phyloP scores from a whole-genome alignment of 2,797 vertebrate species.

The Gorsachius magnificus region DNA sequence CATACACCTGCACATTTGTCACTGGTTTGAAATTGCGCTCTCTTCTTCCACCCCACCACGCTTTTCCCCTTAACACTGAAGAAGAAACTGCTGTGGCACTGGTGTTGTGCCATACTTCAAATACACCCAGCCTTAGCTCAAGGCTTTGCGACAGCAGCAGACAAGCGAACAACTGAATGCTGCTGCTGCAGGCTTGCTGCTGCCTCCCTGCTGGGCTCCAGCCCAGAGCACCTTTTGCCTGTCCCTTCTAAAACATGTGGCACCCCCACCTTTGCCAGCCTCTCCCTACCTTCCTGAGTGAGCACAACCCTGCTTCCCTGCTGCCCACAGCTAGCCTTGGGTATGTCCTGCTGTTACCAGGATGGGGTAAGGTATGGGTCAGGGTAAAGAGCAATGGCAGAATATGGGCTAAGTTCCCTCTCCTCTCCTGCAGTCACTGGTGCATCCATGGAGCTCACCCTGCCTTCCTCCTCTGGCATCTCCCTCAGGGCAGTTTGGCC shows the following conservation, averaged over 20 bases:
- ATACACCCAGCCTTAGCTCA: neutral
- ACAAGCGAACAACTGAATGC: rapidly evolving
- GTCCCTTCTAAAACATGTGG: neutral
- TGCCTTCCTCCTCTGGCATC: neutral
- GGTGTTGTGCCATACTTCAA: neutral
- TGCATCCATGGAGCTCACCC: neutral
- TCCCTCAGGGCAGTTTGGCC: neutral
- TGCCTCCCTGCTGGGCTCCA: no score
- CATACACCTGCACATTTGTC: neutral
- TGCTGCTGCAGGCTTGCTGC: neutral
- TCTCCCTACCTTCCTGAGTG: neutral
- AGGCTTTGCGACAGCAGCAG: neutral
- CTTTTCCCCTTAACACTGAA: neutral
- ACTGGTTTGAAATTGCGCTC: neutral
- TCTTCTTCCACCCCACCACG: neutral
- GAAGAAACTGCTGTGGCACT: neutral
- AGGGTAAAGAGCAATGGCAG: neutral
- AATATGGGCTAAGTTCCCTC: neutral
- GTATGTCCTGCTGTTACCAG: neutral
- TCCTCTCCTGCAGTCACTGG: neutral
- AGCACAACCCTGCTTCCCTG: neutral
- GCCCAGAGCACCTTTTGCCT: neutral
- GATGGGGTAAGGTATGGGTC: neutral
- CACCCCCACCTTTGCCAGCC: neutral
- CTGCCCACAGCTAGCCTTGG: neutral